Percentiles rank a stretch among this genome's conserved stretches.
Evolutionary conservation across 2,888 invertebrate genomes (phyloP).

Genomic region (Chrysolina americana): DNA sequence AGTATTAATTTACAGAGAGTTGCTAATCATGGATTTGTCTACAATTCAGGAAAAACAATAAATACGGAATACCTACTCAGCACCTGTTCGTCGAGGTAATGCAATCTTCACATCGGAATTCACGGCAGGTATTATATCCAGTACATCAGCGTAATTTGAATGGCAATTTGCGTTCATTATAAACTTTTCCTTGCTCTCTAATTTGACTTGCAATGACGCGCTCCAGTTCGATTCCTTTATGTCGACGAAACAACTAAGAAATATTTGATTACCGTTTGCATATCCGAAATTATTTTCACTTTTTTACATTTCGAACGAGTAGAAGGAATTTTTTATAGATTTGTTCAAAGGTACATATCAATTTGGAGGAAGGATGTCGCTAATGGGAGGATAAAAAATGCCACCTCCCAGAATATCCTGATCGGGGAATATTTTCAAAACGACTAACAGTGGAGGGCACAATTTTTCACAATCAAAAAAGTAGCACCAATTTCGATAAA

Average conservation of each 20-base stretch:
- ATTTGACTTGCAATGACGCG: background rate
- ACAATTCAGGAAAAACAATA: slow-evolving; percentile 7
- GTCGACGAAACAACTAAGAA: slow-evolving; percentile 1
- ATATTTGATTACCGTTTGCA: background rate
- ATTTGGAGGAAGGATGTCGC: too few species aligned
- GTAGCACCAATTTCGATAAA: too few species aligned
- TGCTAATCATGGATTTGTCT: background rate
- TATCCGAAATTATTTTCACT: background rate
- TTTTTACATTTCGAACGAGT: background rate
- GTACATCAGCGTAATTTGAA: slow-evolving; percentile 11
- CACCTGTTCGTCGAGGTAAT: slow-evolving; percentile 7
- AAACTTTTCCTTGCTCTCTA: slow-evolving; percentile 19
- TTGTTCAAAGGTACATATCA: too few species aligned
- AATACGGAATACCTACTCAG: background rate
- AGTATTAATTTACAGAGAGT: slow-evolving; percentile 3
- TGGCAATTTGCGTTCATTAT: slow-evolving; percentile 7
- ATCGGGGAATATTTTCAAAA: too few species aligned
- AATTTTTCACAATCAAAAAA: too few species aligned
- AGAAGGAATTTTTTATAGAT: background rate
- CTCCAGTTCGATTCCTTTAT: slow-evolving; percentile 9
- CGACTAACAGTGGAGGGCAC: too few species aligned
- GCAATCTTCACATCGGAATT: slow-evolving; percentile 12
- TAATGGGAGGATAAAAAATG: too few species aligned
- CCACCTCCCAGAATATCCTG: too few species aligned
- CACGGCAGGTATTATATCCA: background rate